Base-by-base conservation (phyloP, 1,140 invertebrate species). In the Mizuhopecten yessoensis region DNA sequence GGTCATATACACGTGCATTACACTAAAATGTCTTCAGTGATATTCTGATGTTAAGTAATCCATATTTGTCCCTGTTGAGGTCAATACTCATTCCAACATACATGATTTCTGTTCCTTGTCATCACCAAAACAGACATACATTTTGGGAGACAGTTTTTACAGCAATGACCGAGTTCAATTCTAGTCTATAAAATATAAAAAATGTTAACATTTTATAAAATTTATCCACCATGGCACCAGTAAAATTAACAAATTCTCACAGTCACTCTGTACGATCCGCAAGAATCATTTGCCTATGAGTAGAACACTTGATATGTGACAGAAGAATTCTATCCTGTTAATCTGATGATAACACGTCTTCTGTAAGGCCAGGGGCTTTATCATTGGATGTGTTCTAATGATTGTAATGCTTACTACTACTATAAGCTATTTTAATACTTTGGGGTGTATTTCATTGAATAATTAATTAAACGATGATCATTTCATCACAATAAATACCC, bases 161-260 rank as follows among this genome's bases (percentile, higher is more conserved):
- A 75, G 57, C 23, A 75, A 75, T 75, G 23, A 29, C 2, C 29
- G 57, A 75, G 5, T 75, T 75, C n/a, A 75, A 75, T 29, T 75
- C 57, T 75, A 29, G 15, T 75, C 57, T 75, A 75, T 75, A 75
- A 75, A 75, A 75, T 75, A 75, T 75, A 75, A n/a, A 75, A n/a
- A 75, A 75, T 75, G 29, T 75, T 75, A 75, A 75, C 57, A 75
- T 75, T 75, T 75, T 75, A 75, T 75, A 75, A 75, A 75, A 75
- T 75, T n/a, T 75, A 75, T 75, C n/a, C n/a, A 75, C 57, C 57
- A 75, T 75, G 57, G 57, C 57, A 75, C 57, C 9, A 29, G 23
- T 29, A 75, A 75, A 29, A 29, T n/a, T 75, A 75, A 75, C 57
- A 75, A 75, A 75, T 75, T 29, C 23, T 11, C 57, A 75, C 9